Base-by-base conservation (phyloP, 2,113 vertebrate genomes). In the Pteropus alecto region DNA sequence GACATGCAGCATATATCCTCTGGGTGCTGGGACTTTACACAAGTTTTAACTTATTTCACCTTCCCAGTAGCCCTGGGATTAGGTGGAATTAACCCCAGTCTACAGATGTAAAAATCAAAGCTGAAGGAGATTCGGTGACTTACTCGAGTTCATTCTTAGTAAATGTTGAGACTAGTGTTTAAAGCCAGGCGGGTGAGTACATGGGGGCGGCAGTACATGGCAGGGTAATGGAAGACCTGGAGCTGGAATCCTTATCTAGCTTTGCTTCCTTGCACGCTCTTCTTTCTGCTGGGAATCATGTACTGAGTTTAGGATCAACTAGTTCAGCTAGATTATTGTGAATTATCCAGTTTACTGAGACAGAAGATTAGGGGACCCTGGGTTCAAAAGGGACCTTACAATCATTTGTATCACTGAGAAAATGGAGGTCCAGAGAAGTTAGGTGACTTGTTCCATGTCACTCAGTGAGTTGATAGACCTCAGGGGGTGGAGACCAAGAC, bases 161-260 rank as follows among this genome's bases (percentile, higher is more conserved):
- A 15, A 71, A 21, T 3, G 21, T 5, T 54, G 46, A 63, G 24
- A 41, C 24, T 87, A 51, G 16, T 30, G 5, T 30, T 26, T 51
- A 24, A 30, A 14, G 26, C 30, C 14, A 19, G 18, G 19, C 68
- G 22, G 48, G 73, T 33, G 70, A 13, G 19, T 22, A 1, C 15
- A 2, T 48, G 46, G 65, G 12, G 15, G 12, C 7, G 15, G 33
- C 2, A 4, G 51, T 7, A 58, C 12, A 0, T 7, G 60, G 38
- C 30, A 2, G 12, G 41, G 8, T 28, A 0, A 10, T 5, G 7
- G 7, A 13, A n/a, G 28, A 14, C 0, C 73, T 90, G 24, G 41
- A 56, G 22, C 26, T 51, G 30, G 41, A 67, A 21, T 60, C 71
- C 8, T 78, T 18, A 13, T 7, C 77, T 65, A 13, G 28, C 81